Base-by-base conservation (phyloP, 2,113 vertebrate genomes). In the Nanorana parkeri region DNA sequence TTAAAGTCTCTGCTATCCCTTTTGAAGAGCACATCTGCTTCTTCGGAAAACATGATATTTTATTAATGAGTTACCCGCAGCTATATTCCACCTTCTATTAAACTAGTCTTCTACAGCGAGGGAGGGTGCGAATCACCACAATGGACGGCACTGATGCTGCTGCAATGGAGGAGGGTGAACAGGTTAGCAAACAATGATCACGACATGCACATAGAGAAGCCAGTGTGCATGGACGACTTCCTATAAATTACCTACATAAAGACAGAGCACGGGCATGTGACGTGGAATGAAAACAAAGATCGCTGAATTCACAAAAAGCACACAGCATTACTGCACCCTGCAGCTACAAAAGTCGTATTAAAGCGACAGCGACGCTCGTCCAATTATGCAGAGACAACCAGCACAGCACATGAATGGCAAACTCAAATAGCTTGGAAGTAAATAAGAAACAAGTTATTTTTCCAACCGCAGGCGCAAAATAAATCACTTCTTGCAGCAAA, bases 211-310 rank as follows among this genome's bases (percentile, higher is more conserved):
- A n/a, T 16, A 7, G 3, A n/a, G 28, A 16, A 19, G 55, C 47
- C 67, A 4, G 10, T 51, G 28, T 21, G 75, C 51, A 23, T 60
- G 13, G 5, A 36, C 20, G 75, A 52, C 75, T 66, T 65, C 11
- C 28, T 51, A 78, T 32, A 65, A 3, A 56, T 3, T 21, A 29
- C 24, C 1, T 32, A 13, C n/a, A 6, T 51, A 15, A 5, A n/a
- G 19, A 55, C 20, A 29, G 47, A n/a, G 21, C 61, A 6, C 23
- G 17, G n/a, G 51, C 61, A 66, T 66, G 61, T 68, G 64, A 78
- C 56, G 63, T 21, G 47, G 76, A 78, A 78, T 51, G 65, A 65
- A 77, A 68, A 78, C 52, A 77, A 65, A 36, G 65, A 68, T 52
- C 68, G 77, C 77, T 78, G 64, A 68, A 68, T 6, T 26, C 51